Evolutionary conservation across 2,888 invertebrate species (phyloP).

Genomic region (Pollenia amentaria): DNA sequence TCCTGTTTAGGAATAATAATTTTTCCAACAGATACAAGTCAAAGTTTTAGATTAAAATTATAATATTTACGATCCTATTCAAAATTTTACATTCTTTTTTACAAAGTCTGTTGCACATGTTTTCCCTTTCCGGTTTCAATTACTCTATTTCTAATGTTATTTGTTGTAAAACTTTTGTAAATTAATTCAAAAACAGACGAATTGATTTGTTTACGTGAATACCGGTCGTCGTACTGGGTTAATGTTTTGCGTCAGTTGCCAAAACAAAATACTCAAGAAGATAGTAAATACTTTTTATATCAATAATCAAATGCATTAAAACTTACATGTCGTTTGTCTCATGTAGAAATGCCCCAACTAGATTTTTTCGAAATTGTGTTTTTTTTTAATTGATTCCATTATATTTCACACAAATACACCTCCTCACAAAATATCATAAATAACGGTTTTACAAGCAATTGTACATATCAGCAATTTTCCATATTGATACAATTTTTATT

Average conservation of each 20-base stretch:
- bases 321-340: neutral
- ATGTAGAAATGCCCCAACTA: too few species aligned
- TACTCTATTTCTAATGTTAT: neutral
- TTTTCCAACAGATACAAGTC: too few species aligned
- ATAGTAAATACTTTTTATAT: neutral
- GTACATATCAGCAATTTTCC: too few species aligned
- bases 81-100: neutral
- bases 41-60: too few species aligned
- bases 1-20: too few species aligned
- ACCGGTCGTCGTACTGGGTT: slow-evolving; percentile 22
- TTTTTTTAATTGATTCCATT: too few species aligned
- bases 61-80: neutral
- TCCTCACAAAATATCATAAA: too few species aligned
- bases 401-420: too few species aligned
- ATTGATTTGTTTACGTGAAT: slow-evolving; percentile 8
- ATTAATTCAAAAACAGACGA: neutral
- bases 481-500: too few species aligned
- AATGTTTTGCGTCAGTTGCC: slow-evolving; percentile 49
- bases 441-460: too few species aligned
- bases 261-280: neutral
- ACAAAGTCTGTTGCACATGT: neutral
- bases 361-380: too few species aligned
- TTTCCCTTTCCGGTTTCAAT: neutral
- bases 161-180: neutral
- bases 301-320: slow-evolving; percentile 35